phyloP scores from a whole-genome alignment of 2,888 invertebrate genomes.

The Laothoe populi region DNA sequence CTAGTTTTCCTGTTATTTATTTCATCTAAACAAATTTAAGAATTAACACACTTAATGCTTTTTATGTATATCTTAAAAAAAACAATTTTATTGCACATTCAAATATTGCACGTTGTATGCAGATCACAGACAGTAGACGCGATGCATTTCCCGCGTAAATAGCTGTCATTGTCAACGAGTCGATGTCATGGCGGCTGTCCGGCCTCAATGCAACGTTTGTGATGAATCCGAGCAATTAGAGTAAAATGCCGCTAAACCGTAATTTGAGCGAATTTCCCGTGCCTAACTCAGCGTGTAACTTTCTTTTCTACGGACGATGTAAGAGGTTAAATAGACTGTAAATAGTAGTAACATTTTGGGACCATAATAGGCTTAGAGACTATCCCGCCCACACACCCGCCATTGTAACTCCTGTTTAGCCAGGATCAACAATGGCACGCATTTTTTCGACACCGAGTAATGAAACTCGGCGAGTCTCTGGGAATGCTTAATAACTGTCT shows the following conservation, averaged over 20 bases:
- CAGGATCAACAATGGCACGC: too few species aligned
- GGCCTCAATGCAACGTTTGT: slow-evolving; percentile 63
- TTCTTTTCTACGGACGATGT: slow-evolving; percentile 68
- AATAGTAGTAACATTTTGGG: slow-evolving; percentile 47
- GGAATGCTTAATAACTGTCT: too few species aligned
- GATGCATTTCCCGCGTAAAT: slow-evolving; percentile 66
- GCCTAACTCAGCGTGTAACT: slow-evolving; percentile 76
- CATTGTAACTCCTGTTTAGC: too few species aligned
- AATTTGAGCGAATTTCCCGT: slow-evolving; percentile 75
- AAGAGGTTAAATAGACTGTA: slow-evolving; percentile 79
- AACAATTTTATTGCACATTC: slow-evolving; percentile 14
- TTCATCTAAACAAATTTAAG: too few species aligned
- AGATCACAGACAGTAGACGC: slow-evolving; percentile 36
- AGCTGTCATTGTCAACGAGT: slow-evolving; percentile 63
- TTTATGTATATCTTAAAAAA: not conserved
- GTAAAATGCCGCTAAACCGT: slow-evolving; percentile 76
- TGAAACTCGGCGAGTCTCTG: too few species aligned
- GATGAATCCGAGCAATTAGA: slow-evolving; percentile 75
- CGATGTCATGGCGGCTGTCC: slow-evolving; percentile 58
- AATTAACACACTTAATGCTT: too few species aligned
- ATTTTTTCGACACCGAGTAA: too few species aligned
- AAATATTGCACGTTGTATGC: slow-evolving; percentile 14
- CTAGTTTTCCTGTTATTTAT: too few species aligned
- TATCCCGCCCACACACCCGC: too few species aligned
- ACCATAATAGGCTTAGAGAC: not conserved